These are phyloP conservation scores for Anastatus disparis DNA, from an alignment of 1,140 invertebrate species.

Conservation along the genomic window DNA sequence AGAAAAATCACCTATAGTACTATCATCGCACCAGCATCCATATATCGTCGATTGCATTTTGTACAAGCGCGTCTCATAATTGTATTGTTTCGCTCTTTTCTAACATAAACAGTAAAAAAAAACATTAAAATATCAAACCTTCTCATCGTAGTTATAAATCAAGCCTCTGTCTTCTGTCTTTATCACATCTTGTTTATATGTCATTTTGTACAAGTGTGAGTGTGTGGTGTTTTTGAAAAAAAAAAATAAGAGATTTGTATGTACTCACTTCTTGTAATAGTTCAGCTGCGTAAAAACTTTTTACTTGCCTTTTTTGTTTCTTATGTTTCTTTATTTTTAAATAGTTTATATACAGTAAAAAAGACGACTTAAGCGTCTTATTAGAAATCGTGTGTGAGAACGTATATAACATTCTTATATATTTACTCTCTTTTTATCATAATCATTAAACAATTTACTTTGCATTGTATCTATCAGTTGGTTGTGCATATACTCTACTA, in stretches of 20 bases:
- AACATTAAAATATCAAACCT: too few species aligned
- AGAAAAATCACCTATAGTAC: too few species aligned
- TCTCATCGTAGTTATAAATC: too few species aligned
- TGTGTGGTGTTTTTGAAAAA: background rate
- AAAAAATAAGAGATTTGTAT: too few species aligned
- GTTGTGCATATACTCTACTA: constrained; percentile 13
- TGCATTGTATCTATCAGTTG: constrained; percentile 34
- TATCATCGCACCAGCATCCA: background rate
- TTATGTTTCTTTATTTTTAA: constrained; percentile 10
- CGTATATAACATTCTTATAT: too few species aligned
- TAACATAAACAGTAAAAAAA: too few species aligned
- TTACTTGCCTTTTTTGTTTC: too few species aligned
- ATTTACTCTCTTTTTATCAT: background rate
- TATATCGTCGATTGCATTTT: constrained; percentile 11
- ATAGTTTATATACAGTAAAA: background rate
- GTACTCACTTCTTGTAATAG: too few species aligned
- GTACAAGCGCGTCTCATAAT: background rate
- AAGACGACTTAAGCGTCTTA: constrained; percentile 4
- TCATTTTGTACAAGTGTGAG: constrained; percentile 6
- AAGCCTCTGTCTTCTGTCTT: background rate
- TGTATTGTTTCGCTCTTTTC: background rate
- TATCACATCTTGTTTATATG: background rate
- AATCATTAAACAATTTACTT: constrained; percentile 2
- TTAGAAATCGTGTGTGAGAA: constrained; percentile 13
- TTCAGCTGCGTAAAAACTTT: constrained; percentile 24